phyloP scores from a whole-genome alignment of 1,140 invertebrate genomes.

The Drosophila triauraria region DNA sequence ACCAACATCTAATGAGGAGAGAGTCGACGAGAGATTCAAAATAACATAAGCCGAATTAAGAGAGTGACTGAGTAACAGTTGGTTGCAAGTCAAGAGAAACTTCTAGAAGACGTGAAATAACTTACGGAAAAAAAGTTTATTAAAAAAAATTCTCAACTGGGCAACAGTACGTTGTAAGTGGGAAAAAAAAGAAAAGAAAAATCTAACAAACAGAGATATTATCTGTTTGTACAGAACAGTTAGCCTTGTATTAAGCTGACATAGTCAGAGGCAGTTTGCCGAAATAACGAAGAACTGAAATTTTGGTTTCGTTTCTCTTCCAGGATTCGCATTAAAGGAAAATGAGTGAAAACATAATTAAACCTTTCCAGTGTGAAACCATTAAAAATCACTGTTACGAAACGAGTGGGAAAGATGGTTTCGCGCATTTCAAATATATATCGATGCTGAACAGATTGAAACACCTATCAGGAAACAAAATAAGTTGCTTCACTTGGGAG shows the following conservation, averaged over 20 bases:
- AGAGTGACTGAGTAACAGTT: too few relatives aligned
- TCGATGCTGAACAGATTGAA: conserved; percentile 16
- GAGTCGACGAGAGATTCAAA: not conserved
- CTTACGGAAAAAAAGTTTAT: not conserved
- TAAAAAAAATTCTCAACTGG: conserved; percentile 1
- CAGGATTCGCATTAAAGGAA: conserved; percentile 3
- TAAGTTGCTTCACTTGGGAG: conserved; percentile 25
- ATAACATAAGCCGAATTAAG: too few relatives aligned
- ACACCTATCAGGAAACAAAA: conserved; percentile 11
- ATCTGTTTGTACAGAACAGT: conserved; percentile 13
- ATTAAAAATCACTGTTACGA: too few relatives aligned
- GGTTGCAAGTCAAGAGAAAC: not conserved
- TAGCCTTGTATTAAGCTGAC: conserved; percentile 10
- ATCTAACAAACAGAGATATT: conserved; percentile 3
- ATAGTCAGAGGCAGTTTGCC: too few relatives aligned
- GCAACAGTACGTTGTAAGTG: conserved; percentile 10
- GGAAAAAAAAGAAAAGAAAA: not conserved
- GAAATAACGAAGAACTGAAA: not conserved
- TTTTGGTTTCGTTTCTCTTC: conserved; percentile 15
- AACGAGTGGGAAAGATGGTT: too few relatives aligned
- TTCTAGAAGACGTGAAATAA: not conserved
- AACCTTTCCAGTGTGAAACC: conserved; percentile 6
- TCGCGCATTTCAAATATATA: conserved; percentile 12
- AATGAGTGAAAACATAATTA: conserved; percentile 17
- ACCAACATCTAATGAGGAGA: conserved; percentile 1